These are phyloP conservation scores for Rhinoraja longicauda DNA, from an alignment of 2,797 vertebrate species.

Conservation along the genomic window DNA sequence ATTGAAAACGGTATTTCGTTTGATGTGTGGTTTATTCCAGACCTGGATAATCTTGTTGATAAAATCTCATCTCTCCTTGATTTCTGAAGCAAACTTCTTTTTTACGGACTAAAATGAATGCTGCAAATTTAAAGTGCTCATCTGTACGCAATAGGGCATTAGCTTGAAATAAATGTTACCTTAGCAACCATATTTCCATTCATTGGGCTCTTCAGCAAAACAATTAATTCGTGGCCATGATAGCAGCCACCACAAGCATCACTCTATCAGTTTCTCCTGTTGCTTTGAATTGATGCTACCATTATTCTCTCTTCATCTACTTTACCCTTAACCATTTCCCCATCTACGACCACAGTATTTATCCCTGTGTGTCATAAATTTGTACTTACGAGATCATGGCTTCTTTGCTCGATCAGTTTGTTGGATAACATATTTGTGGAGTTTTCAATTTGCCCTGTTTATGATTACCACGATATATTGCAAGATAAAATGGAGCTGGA, in stretches of 20 bases:
- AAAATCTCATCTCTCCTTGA: background rate
- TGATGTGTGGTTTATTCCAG: background rate
- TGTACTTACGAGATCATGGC: background rate
- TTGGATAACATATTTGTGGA: background rate
- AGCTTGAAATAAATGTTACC: background rate
- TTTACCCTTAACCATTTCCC: background rate
- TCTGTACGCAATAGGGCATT: background rate
- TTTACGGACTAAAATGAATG: background rate
- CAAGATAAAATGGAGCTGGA: background rate
- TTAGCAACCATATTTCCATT: background rate
- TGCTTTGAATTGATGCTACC: background rate
- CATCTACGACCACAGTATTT: background rate
- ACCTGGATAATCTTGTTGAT: background rate
- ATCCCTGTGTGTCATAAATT: background rate
- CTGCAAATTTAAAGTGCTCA: background rate
- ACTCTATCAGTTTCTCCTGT: background rate
- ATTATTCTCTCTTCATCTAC: background rate
- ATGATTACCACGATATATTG: background rate
- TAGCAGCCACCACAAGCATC: background rate
- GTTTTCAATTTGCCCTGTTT: background rate
- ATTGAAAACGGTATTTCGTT: background rate
- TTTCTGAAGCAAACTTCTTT: background rate
- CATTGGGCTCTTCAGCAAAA: background rate
- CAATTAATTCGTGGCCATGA: background rate
- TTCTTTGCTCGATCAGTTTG: background rate